Evolutionary conservation across 2,113 vertebrate species (phyloP).

Genomic region (Pipra filicauda): DNA sequence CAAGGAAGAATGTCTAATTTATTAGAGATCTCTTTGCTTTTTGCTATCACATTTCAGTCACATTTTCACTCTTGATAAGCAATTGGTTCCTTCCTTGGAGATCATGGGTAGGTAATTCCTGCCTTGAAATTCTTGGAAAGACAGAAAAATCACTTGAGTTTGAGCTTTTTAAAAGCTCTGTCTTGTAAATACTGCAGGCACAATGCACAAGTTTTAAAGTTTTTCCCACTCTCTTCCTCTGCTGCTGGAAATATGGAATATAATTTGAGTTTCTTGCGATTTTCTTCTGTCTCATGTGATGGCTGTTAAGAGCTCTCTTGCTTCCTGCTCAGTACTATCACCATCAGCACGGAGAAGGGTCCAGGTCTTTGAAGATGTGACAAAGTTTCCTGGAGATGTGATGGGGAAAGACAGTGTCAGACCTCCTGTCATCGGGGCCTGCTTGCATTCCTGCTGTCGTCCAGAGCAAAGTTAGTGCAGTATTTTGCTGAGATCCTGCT

Average conservation of each 20-base stretch:
- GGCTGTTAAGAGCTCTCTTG: not conserved
- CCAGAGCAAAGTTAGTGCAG: not conserved
- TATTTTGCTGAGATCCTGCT: not conserved
- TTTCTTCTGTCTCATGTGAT: not conserved
- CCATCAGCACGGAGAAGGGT: not conserved
- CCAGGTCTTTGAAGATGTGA: not conserved
- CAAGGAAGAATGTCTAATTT: conserved; percentile 56
- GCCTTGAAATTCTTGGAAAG: conserved; percentile 39
- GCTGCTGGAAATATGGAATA: not conserved
- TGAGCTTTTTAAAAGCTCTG: conserved; percentile 32
- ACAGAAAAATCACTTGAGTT: conserved; percentile 12
- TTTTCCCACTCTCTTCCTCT: conserved; percentile 6
- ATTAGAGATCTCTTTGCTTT: conserved; percentile 58
- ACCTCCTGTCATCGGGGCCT: not conserved
- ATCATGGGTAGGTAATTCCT: conserved; percentile 17
- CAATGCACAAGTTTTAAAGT: not conserved
- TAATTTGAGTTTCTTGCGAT: not conserved
- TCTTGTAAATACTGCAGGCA: not conserved
- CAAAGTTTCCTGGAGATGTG: not conserved
- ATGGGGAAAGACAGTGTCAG: not conserved
- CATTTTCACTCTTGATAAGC: conserved; percentile 49
- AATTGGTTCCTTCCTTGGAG: conserved; percentile 43
- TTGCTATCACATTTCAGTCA: conserved; percentile 64
- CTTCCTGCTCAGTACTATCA: not conserved
- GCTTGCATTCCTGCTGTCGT: not conserved